Evolutionary conservation across 1,140 invertebrate genomes (phyloP).

Genomic region (Cydia fagiglandana): DNA sequence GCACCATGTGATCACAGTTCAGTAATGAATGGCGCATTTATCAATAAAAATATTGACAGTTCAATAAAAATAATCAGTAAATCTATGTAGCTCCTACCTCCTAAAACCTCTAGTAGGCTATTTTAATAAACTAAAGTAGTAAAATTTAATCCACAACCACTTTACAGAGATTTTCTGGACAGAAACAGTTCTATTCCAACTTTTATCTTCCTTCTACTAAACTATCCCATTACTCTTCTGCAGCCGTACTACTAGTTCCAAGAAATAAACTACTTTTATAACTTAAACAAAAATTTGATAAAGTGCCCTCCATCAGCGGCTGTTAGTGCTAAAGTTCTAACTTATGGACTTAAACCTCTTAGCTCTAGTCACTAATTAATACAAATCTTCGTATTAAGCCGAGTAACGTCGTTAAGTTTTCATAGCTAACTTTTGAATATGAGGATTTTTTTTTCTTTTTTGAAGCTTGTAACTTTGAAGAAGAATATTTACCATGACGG

Average conservation of each 20-base stretch:
- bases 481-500: too few relatives aligned
- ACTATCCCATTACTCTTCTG: slow-evolving; percentile 5
- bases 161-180: not conserved
- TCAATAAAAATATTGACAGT: too few relatives aligned
- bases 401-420: not conserved
- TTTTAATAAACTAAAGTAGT: not conserved
- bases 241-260: not conserved
- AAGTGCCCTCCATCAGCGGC: not conserved
- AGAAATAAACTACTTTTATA: slow-evolving; percentile 19
- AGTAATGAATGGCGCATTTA: too few relatives aligned
- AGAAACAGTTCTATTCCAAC: not conserved
- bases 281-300: slow-evolving; percentile 16
- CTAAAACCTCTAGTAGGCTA: not conserved
- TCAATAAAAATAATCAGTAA: too few relatives aligned
- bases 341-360: slow-evolving; percentile 14
- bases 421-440: not conserved
- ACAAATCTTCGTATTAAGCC: slow-evolving; percentile 6
- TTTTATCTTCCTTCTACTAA: not conserved
- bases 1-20: too few relatives aligned
- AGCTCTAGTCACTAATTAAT: not conserved
- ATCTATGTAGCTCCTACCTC: too few relatives aligned
- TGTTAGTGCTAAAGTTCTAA: slow-evolving; percentile 14
- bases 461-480: too few relatives aligned
- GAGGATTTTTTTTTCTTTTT: not conserved
- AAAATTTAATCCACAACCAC: not conserved